phyloP scores from a whole-genome alignment of 2,113 vertebrate genomes.

The Brachyhypopomus gauderio region DNA sequence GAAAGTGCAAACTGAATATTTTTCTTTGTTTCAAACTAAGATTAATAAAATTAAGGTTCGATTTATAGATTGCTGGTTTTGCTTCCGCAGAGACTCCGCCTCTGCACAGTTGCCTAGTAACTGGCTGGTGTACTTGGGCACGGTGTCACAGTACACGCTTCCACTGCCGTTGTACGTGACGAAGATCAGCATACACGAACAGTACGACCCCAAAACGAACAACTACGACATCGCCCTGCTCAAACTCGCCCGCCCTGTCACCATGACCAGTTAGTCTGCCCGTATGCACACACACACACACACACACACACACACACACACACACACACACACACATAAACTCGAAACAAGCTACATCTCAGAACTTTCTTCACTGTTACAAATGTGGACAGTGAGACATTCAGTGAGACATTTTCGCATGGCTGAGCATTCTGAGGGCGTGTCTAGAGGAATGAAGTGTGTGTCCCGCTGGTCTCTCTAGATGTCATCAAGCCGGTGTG shows the following conservation, averaged over 20 bases:
- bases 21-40: too few relatives aligned
- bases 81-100: background rate
- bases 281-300: background rate
- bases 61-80: background rate
- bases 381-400: too few relatives aligned
- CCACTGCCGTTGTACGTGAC: slow-evolving; percentile 59
- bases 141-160: slow-evolving; percentile 68
- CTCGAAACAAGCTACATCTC: too few relatives aligned
- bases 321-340: too few relatives aligned
- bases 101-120: slow-evolving; percentile 58
- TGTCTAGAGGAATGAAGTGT: slow-evolving; percentile 47
- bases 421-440: too few relatives aligned
- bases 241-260: slow-evolving; percentile 71
- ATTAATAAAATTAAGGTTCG: too few relatives aligned
- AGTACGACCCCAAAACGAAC: slow-evolving; percentile 71
- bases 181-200: slow-evolving; percentile 78
- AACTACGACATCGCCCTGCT: slow-evolving; percentile 82
- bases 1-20: slow-evolving; percentile 13
- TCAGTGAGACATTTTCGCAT: too few relatives aligned
- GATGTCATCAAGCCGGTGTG: slow-evolving; percentile 79
- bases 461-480: slow-evolving; percentile 52
- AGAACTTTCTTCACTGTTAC: too few relatives aligned
- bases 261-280: slow-evolving; percentile 69
- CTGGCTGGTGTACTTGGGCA: slow-evolving; percentile 78
- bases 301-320: too few relatives aligned